Conservation (phyloP, 2,888 invertebrate genomes). For the Vannuccia rotundouncinata region DNA sequence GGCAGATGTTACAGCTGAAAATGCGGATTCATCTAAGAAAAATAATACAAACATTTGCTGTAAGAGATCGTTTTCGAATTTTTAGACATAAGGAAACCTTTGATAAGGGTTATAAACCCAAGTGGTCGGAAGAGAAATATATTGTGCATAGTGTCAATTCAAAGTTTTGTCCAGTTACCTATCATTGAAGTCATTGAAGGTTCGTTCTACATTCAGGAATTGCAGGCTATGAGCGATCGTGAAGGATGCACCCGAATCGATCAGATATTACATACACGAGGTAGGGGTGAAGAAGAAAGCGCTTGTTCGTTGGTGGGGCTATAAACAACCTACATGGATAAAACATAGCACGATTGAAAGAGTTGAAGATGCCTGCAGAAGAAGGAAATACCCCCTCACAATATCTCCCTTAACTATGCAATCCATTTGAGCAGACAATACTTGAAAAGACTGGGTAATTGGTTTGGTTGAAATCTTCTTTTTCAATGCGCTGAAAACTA, state of each 20-base stretch:
- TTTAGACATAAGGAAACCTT: neutral
- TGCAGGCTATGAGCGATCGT: neutral
- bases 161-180: neutral
- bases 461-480: too few species aligned
- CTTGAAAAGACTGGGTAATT: too few species aligned
- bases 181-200: neutral
- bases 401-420: too few species aligned
- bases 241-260: neutral
- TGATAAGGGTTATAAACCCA: neutral
- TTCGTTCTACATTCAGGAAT: neutral
- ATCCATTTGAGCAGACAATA: too few species aligned
- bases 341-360: neutral
- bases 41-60: neutral
- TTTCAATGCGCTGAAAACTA: too few species aligned
- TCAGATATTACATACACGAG: neutral
- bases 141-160: neutral
- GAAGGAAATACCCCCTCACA: too few species aligned
- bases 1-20: too few species aligned
- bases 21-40: too few species aligned
- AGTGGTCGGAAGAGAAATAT: neutral
- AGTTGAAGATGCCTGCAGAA: neutral
- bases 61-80: neutral
- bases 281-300: neutral
- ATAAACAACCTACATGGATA: neutral
- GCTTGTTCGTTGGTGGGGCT: neutral